A percentile compares a stretch with the other conserved stretches of the same genome.
These are phyloP conservation scores for Trichogramma evanescens DNA, from an alignment of 2,888 invertebrate species.

Conservation along the genomic window DNA sequence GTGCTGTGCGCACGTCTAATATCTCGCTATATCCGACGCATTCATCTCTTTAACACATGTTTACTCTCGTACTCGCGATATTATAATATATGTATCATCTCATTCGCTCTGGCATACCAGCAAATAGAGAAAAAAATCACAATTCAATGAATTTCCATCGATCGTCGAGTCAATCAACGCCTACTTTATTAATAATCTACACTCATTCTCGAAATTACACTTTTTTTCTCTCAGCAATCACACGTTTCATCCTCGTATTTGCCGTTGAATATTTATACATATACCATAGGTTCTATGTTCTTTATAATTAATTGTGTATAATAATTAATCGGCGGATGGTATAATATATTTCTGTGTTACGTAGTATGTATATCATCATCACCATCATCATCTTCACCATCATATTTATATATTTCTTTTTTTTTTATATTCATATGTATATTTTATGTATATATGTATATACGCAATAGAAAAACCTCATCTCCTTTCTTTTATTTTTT, in stretches of 20 bases:
- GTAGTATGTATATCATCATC: no score
- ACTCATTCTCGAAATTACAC: slow-evolving; percentile 14
- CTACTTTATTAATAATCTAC: not conserved
- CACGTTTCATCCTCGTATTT: not conserved
- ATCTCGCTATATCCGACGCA: not conserved
- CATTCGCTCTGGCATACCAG: no score
- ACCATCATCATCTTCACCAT: no score
- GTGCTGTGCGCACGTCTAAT: slow-evolving; percentile 15
- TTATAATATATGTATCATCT: no score
- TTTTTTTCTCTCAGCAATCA: not conserved
- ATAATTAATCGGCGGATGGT: slow-evolving; percentile 12
- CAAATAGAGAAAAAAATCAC: no score
- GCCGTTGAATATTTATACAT: no score
- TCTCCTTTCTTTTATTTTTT: slow-evolving; percentile 5
- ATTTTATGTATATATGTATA: not conserved
- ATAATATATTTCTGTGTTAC: no score
- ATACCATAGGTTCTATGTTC: not conserved
- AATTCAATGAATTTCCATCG: slow-evolving; percentile 1
- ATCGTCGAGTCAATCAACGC: slow-evolving; percentile 9
- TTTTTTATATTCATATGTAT: not conserved
- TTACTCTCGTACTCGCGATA: slow-evolving; percentile 3
- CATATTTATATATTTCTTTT: no score
- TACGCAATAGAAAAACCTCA: slow-evolving; percentile 17
- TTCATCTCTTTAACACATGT: not conserved
- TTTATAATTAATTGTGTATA: slow-evolving; percentile 5